These are phyloP conservation scores for Bujurquina vittata DNA, from an alignment of 2,113 vertebrate genomes.

Conservation along the genomic window DNA sequence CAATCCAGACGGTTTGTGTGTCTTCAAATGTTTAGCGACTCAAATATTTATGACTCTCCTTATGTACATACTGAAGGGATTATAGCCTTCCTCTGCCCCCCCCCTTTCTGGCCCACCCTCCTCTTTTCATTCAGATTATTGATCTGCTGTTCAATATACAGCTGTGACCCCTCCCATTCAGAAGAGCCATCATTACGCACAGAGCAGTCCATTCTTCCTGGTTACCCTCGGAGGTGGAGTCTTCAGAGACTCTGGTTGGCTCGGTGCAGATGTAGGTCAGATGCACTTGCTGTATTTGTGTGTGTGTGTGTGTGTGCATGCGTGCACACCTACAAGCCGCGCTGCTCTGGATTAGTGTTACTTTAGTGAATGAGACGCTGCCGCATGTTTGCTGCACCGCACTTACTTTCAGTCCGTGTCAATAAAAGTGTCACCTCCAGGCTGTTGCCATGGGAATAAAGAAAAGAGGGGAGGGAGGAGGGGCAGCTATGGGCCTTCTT, in stretches of 20 bases:
- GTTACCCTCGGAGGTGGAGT: background rate
- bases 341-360: background rate
- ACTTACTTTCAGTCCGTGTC: slow-evolving; percentile 14
- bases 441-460: slow-evolving; percentile 53
- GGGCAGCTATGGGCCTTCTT: background rate
- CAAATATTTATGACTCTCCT: background rate
- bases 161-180: background rate
- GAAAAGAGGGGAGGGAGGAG: background rate
- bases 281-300: background rate
- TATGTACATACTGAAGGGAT: background rate
- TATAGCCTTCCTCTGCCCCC: background rate
- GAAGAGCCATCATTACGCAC: background rate
- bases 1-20: background rate
- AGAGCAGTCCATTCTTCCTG: background rate
- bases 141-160: background rate
- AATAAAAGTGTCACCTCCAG: slow-evolving; percentile 54
- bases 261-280: background rate
- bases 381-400: background rate
- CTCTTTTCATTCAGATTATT: background rate
- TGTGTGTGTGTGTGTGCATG: background rate
- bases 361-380: background rate
- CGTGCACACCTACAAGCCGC: accelerated
- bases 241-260: background rate
- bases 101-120: background rate
- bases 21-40: background rate